Evolutionary conservation across 53 echinoderm and acorn worm species (phyloP).

Genomic region (Zoroaster sp.): DNA sequence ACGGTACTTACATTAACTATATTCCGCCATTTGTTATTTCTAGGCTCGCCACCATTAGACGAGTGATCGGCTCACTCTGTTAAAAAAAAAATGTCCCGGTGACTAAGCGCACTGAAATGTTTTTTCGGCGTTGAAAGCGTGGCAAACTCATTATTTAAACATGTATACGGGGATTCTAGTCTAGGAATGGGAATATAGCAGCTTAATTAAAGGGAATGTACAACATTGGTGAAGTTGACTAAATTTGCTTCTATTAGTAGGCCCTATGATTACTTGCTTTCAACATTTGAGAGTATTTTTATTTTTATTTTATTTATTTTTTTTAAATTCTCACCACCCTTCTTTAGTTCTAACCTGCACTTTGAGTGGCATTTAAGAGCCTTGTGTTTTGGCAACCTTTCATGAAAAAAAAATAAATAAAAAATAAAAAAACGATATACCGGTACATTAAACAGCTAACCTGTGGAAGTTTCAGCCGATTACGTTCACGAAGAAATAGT

Average conservation of each 20-base stretch:
- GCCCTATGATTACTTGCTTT: neutral
- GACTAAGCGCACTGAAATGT: conserved; percentile 12
- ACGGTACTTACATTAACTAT: neutral
- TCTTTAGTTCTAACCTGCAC: too few species aligned
- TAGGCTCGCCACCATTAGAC: neutral
- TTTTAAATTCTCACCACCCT: too few species aligned
- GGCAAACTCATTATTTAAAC: conserved; percentile 16
- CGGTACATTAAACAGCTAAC: too few species aligned
- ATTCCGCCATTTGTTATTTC: conserved; percentile 5
- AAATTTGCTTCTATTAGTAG: neutral
- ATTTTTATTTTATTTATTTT: neutral
- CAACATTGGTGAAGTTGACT: too few species aligned
- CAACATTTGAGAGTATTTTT: neutral
- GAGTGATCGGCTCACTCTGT: neutral
- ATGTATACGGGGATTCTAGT: neutral
- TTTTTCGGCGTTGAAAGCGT: neutral
- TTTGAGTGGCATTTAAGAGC: too few species aligned
- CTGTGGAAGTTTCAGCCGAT: too few species aligned
- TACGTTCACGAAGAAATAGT: too few species aligned
- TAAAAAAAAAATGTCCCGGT: neutral
- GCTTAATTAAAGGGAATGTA: neutral
- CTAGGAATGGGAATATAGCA: neutral
- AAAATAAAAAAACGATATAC: too few species aligned
- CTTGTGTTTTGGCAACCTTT: too few species aligned
- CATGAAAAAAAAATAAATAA: too few species aligned